Conservation (phyloP, 2,113 vertebrate species). For the Spizaetus ornatus region DNA sequence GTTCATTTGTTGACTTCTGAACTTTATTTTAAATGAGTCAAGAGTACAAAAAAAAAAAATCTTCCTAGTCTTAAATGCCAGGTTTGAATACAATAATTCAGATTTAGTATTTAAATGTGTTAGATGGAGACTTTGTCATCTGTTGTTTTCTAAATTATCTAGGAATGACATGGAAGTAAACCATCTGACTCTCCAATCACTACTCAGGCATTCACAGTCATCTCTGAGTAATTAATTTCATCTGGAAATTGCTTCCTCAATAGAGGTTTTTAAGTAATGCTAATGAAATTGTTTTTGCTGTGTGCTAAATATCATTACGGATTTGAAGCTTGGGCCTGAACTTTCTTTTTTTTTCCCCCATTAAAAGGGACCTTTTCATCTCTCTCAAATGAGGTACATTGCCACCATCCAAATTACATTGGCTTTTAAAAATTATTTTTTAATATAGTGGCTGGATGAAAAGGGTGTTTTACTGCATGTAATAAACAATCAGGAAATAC, state of each 20-base stretch:
- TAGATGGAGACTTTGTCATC: not conserved
- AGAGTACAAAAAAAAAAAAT: not conserved
- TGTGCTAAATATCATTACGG: not conserved
- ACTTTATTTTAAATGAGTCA: not conserved
- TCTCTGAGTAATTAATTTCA: not conserved
- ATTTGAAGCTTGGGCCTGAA: not conserved
- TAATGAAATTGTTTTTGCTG: not conserved
- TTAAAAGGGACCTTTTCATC: not conserved
- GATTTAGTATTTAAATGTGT: not conserved
- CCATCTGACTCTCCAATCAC: not conserved
- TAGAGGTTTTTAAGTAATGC: not conserved
- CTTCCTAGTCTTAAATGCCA: not conserved
- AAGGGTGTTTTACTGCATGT: not conserved
- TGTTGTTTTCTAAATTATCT: not conserved
- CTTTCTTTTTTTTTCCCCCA: not conserved
- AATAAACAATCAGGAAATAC: not conserved
- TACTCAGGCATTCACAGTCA: not conserved
- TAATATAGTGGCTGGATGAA: not conserved
- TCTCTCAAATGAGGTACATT: not conserved
- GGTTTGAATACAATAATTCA: not conserved
- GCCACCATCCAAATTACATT: not conserved
- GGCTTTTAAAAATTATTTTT: not conserved
- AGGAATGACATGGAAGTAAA: not conserved
- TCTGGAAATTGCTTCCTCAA: not conserved
- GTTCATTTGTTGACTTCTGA: not conserved